Conservation (phyloP, 2,113 vertebrate genomes). For the Pterocles burchelli region DNA sequence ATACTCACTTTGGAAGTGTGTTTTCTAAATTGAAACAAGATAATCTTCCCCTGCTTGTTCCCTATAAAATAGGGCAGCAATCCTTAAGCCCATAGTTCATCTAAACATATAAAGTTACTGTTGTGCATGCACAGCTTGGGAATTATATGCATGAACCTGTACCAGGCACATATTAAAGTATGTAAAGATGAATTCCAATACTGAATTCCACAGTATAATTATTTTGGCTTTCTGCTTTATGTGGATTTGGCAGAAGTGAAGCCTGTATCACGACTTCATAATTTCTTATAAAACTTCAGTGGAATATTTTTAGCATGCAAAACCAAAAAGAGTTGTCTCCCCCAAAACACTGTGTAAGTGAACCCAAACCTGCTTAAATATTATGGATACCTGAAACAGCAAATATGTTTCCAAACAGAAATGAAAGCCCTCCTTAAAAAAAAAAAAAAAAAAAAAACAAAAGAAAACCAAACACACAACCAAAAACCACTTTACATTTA, state of each 20-base stretch:
- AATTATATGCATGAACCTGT: neutral
- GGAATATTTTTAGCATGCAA: neutral
- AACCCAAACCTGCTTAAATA: neutral
- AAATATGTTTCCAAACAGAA: neutral
- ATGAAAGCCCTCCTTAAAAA: neutral
- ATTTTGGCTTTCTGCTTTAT: neutral
- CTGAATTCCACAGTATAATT: neutral
- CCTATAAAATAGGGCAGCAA: neutral
- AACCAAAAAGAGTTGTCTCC: neutral
- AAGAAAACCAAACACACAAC: neutral
- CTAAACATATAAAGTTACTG: fast-evolving
- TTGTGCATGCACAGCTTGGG: neutral
- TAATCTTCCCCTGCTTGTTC: neutral
- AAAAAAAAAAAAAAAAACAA: neutral
- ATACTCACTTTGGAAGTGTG: neutral
- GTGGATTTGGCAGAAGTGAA: neutral
- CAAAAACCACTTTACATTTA: neutral
- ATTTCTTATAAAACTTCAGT: neutral
- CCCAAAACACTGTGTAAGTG: neutral
- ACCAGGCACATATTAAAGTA: neutral
- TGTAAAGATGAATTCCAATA: neutral
- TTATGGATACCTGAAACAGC: neutral
- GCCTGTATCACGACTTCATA: fast-evolving
- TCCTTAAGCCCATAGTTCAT: neutral
- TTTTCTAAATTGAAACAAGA: neutral